Conservation (phyloP, 2,797 vertebrate species). For the Danio kyathit region DNA sequence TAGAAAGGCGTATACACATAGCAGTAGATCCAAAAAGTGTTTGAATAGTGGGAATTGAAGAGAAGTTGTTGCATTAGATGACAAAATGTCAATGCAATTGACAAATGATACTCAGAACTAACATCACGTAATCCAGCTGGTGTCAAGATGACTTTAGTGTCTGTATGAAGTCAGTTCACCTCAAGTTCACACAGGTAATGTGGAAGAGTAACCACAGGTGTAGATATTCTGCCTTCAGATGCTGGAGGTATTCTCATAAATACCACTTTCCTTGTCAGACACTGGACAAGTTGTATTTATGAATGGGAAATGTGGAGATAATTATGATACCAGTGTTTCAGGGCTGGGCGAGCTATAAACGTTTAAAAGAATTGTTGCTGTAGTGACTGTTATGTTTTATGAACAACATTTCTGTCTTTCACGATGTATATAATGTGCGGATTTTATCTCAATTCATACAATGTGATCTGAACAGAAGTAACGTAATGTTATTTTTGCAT, state of each 20-base stretch:
- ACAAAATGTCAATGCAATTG: background rate
- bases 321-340: background rate
- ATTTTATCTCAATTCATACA: no score
- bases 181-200: background rate
- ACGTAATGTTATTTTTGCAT: no score
- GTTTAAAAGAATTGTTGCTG: background rate
- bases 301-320: background rate
- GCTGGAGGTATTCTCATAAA: no score
- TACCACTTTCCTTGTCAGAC: background rate
- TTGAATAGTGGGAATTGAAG: background rate
- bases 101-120: background rate
- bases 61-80: background rate
- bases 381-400: background rate
- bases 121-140: background rate
- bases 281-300: background rate
- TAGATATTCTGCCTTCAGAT: background rate
- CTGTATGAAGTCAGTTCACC: background rate
- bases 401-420: background rate
- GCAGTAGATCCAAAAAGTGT: background rate
- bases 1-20: background rate
- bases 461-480: no score
- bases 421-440: no score
- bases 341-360: no score
- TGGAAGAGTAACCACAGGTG: no score
- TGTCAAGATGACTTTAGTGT: background rate